phyloP scores from a whole-genome alignment of 1,140 invertebrate genomes.

The Subanguina moxae region DNA sequence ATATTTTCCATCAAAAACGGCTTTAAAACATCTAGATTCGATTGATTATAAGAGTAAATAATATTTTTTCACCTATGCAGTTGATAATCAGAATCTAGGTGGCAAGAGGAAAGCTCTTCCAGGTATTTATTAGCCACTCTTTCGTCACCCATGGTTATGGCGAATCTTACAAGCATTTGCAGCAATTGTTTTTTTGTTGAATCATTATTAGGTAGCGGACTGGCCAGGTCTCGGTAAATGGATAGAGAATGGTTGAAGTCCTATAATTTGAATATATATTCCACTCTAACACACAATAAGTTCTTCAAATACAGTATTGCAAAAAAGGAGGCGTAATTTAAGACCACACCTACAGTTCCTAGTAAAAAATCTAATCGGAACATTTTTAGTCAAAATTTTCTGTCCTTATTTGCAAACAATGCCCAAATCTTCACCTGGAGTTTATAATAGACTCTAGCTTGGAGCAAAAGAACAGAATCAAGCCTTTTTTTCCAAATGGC shows the following conservation, averaged over 20 bases:
- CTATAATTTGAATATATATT: no score
- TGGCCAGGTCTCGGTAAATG: no score
- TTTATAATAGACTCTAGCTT: constrained; percentile 20
- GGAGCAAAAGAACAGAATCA: constrained; percentile 25
- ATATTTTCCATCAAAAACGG: constrained; percentile 15
- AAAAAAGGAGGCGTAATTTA: no score
- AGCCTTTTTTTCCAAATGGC: constrained; percentile 34
- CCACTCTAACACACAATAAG: no score
- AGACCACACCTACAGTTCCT: no score
- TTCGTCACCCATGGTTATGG: constrained; percentile 9
- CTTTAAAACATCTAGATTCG: constrained; percentile 11
- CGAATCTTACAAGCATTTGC: constrained; percentile 6
- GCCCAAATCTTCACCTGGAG: neutral
- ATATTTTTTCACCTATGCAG: neutral
- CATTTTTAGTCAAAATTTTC: no score
- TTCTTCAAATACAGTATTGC: no score
- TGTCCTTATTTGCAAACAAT: no score
- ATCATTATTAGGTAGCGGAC: neutral
- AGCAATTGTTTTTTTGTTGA: neutral
- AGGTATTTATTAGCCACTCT: constrained; percentile 1
- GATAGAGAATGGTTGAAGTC: no score
- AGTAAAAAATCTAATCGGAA: no score
- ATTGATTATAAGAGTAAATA: neutral
- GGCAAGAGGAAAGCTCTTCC: constrained; percentile 2
- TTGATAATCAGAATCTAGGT: neutral